These are phyloP conservation scores for Phocoena phocoena DNA, from an alignment of 2,113 vertebrate genomes.

Conservation along the genomic window DNA sequence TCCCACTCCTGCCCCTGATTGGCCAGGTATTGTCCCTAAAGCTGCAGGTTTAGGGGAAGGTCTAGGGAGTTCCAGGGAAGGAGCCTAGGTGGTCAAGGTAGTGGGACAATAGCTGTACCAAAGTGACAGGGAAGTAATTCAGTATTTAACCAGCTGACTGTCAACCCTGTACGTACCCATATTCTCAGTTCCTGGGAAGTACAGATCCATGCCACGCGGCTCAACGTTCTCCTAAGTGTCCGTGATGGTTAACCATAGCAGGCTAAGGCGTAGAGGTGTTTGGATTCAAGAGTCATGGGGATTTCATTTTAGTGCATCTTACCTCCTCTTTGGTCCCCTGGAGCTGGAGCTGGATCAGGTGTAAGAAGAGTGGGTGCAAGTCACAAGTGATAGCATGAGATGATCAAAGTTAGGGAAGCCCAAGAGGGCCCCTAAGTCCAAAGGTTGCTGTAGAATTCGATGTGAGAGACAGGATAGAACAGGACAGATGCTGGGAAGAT, in stretches of 20 bases:
- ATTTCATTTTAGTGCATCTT: neutral
- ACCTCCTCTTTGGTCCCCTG: neutral
- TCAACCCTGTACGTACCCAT: neutral
- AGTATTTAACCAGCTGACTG: neutral
- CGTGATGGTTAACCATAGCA: neutral
- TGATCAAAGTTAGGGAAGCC: neutral
- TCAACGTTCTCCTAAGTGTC: neutral
- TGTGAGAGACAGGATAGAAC: neutral
- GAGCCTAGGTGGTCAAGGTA: neutral
- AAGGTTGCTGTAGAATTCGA: neutral
- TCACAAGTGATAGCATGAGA: neutral
- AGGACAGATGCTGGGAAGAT: neutral
- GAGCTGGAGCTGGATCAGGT: neutral
- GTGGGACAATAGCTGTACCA: neutral
- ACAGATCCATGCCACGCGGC: neutral
- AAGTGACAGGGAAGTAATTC: neutral
- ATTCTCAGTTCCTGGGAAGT: neutral
- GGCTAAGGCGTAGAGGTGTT: neutral
- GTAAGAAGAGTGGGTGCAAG: neutral
- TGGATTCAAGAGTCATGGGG: neutral
- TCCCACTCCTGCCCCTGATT: rapidly evolving
- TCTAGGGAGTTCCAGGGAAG: neutral
- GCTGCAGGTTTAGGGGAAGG: neutral
- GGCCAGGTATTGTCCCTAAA: neutral
- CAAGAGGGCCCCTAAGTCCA: neutral